These are phyloP conservation scores for Nycticebus coucang DNA, from an alignment of 2,113 vertebrate genomes.

Conservation along the genomic window DNA sequence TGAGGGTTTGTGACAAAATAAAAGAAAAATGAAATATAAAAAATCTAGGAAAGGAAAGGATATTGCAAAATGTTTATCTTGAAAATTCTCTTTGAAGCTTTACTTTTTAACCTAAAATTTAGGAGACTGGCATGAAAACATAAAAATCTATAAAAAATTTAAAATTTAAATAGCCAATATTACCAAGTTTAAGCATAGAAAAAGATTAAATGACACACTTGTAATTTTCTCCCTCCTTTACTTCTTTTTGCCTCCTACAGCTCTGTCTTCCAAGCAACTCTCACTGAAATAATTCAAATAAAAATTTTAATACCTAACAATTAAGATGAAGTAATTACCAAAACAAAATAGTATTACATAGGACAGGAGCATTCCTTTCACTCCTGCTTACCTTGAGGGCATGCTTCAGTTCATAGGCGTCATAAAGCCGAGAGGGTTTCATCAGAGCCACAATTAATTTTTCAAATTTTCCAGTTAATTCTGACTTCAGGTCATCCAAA, in stretches of 20 bases:
- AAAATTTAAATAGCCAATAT: not conserved
- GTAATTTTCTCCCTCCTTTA: not conserved
- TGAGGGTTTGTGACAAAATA: too few species aligned
- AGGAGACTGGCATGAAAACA: not conserved
- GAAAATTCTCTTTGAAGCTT: not conserved
- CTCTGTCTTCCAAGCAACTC: not conserved
- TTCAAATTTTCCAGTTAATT: slow-evolving; percentile 95
- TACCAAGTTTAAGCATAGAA: not conserved
- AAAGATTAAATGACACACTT: not conserved
- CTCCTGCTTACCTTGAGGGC: slow-evolving; percentile 92
- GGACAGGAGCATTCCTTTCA: too few species aligned
- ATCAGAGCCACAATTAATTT: slow-evolving; percentile 93
- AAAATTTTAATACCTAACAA: not conserved
- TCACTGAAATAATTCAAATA: not conserved
- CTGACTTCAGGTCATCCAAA: slow-evolving; percentile 92
- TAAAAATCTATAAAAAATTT: not conserved
- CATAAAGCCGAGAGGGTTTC: slow-evolving; percentile 88
- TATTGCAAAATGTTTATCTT: not conserved
- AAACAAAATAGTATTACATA: not conserved
- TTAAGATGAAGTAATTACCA: not conserved
- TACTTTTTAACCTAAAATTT: not conserved
- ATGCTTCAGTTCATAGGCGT: slow-evolving; percentile 92
- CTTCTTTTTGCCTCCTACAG: not conserved
- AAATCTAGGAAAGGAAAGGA: not conserved
- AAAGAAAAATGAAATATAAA: not conserved